These are phyloP conservation scores for Drosophila tripunctata DNA, from an alignment of 2,888 invertebrate genomes.

Conservation along the genomic window DNA sequence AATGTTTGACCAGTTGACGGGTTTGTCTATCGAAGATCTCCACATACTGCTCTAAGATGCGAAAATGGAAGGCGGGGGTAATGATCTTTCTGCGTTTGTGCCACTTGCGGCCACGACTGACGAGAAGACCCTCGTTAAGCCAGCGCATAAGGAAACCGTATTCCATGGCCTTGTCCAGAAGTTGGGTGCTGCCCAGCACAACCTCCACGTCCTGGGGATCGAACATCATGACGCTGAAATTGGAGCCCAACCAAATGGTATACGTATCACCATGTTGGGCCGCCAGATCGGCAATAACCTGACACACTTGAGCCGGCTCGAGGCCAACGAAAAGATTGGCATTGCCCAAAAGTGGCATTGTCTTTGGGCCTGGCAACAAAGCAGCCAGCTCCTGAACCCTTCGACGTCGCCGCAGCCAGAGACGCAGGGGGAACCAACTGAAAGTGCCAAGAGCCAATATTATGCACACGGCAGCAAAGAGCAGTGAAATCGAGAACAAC, in stretches of 20 bases:
- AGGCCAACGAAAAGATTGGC: constrained; percentile 73
- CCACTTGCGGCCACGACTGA: constrained; percentile 84
- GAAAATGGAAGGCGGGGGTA: constrained; percentile 92
- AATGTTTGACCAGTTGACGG: constrained; percentile 84
- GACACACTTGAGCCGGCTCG: constrained; percentile 37
- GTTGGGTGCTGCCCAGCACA: constrained; percentile 65
- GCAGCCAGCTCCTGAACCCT: constrained; percentile 41
- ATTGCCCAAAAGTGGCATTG: constrained; percentile 85
- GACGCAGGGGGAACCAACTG: constrained; percentile 16
- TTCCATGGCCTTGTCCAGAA: constrained; percentile 86
- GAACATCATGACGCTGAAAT: constrained; percentile 59
- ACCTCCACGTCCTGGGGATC: constrained; percentile 69
- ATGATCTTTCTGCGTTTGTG: constrained; percentile 88
- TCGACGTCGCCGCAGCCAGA: constrained; percentile 31
- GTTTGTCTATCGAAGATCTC: constrained; percentile 88
- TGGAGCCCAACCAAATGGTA: constrained; percentile 49
- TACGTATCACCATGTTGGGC: constrained; percentile 45
- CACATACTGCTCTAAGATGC: constrained; percentile 89
- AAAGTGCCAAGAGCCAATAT: constrained; percentile 21
- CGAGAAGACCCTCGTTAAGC: constrained; percentile 86
- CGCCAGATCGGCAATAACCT: constrained; percentile 33
- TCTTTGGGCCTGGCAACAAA: constrained; percentile 76
- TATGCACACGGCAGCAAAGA: constrained; percentile 9
- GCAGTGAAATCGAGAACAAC: constrained; percentile 7
- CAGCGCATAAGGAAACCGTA: constrained; percentile 84